Conservation (phyloP, 2,888 invertebrate genomes). For the Priapulus caudatus region DNA sequence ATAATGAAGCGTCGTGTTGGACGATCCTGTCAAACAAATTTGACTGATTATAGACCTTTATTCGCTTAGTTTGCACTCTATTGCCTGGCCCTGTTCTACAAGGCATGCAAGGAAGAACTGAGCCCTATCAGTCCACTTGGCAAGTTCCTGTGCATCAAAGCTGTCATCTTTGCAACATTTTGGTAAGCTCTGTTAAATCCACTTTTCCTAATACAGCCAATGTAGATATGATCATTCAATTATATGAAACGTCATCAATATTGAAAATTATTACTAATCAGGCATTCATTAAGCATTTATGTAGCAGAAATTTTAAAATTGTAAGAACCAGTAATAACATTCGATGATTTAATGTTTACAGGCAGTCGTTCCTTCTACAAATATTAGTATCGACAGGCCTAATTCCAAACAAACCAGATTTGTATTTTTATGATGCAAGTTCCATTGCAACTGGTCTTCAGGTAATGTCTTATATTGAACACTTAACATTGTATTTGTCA, state of each 20-base stretch:
- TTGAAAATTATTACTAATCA: too few relatives aligned
- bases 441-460: slow-evolving; percentile 69
- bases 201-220: too few relatives aligned
- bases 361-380: slow-evolving; percentile 82
- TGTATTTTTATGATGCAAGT: slow-evolving; percentile 50
- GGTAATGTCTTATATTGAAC: slow-evolving; percentile 42
- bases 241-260: too few relatives aligned
- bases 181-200: too few relatives aligned
- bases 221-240: too few relatives aligned
- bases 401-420: slow-evolving; percentile 53
- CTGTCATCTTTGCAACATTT: slow-evolving; percentile 93
- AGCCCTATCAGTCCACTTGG: slow-evolving; percentile 85
- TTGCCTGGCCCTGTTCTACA: slow-evolving; percentile 82
- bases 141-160: slow-evolving; percentile 92
- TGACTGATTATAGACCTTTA: too few relatives aligned
- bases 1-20: too few relatives aligned
- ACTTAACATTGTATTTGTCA: slow-evolving; percentile 13
- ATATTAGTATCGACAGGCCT: slow-evolving; percentile 68
- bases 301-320: too few relatives aligned
- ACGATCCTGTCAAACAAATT: too few relatives aligned
- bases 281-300: too few relatives aligned
- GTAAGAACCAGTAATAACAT: too few relatives aligned
- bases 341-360: too few relatives aligned
- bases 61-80: slow-evolving; percentile 84
- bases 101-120: slow-evolving; percentile 70